phyloP scores from a whole-genome alignment of 2,113 vertebrate genomes.

The Delphinapterus leucas region DNA sequence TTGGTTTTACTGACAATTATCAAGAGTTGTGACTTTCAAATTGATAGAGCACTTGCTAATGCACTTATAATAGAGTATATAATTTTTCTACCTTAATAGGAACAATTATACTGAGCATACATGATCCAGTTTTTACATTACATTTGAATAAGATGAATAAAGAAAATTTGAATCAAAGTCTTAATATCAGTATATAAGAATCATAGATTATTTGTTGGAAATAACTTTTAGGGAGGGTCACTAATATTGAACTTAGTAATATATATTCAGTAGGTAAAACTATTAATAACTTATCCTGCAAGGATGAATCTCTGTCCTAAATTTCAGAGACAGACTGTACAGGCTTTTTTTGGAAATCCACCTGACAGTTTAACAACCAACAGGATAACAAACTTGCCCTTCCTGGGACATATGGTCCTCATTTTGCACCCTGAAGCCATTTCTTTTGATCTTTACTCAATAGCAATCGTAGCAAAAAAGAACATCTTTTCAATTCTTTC shows the following conservation, averaged over 20 bases:
- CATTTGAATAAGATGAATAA: not conserved
- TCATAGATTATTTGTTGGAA: not conserved
- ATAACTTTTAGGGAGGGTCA: not conserved
- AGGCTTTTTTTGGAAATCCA: slow-evolving; percentile 29
- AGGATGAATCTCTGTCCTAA: not conserved
- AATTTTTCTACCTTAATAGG: not conserved
- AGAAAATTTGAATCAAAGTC: not conserved
- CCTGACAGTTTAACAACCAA: slow-evolving; percentile 52
- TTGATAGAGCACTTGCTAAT: not conserved
- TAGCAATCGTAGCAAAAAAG: not conserved
- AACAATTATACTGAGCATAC: not conserved
- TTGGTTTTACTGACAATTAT: not conserved
- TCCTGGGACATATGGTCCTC: not conserved
- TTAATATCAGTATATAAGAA: not conserved
- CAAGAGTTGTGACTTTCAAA: not conserved
- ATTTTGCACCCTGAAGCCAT: slow-evolving; percentile 44
- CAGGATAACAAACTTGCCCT: not conserved
- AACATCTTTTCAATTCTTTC: slow-evolving; percentile 27
- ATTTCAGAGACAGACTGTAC: slow-evolving; percentile 4
- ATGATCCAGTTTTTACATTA: not conserved
- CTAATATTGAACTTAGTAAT: not conserved
- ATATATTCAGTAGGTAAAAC: not conserved
- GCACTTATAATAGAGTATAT: not conserved
- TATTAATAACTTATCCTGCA: not conserved
- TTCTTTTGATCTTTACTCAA: slow-evolving; percentile 56